Evolutionary conservation across 2,797 vertebrate species (phyloP), one percentile per base, ranked within the genome.

Genomic region (Sebastes oblongus): DNA sequence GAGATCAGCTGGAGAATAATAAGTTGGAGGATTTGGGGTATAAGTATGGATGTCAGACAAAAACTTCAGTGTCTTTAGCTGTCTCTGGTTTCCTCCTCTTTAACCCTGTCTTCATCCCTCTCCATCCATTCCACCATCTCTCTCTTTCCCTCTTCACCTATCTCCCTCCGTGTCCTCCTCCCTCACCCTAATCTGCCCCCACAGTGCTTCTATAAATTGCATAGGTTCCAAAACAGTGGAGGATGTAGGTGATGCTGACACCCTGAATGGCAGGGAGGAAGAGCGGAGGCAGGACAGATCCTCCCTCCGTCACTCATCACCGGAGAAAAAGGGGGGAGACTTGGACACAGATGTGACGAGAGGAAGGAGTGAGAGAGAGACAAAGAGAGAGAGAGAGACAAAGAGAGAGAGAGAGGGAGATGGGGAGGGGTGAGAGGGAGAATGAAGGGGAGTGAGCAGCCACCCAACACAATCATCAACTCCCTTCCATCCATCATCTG

Each of bases 391-490:
- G 24, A 24, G 24, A 24, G 24, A 24, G 24, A 39, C 36, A 39
- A 39, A 39, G 34, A 36, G 74, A 72, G 72, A 73, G 24, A 73
- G 24, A 39, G 34, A 64, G 58, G 60, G 30, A 65, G 74, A 77
- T 27, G 34, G 64, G 75, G 66, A 83, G 75, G 78, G 82, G 52
- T 72, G 75, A 66, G 64, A 80, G 62, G 55, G 70, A 71, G 72
- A 84, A 83, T 85, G 73, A 83, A 85, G 82, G 66, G 72, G 85
- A 92, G 80, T 29, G 85, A 92, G 91, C 89, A 94, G 89, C 89
- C 91, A 92, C 89, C 90, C 91, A 91, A 90, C 91, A 88, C 81
- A 92, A 89, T 90, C 90, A 93, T 94, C 88, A 91, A 85, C 80
- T 86, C 65, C 78, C 82, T 83, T 90, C 86, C 90, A 94, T 94